These are phyloP conservation scores for Indicator indicator DNA, from an alignment of 2,113 vertebrate genomes.

Conservation along the genomic window DNA sequence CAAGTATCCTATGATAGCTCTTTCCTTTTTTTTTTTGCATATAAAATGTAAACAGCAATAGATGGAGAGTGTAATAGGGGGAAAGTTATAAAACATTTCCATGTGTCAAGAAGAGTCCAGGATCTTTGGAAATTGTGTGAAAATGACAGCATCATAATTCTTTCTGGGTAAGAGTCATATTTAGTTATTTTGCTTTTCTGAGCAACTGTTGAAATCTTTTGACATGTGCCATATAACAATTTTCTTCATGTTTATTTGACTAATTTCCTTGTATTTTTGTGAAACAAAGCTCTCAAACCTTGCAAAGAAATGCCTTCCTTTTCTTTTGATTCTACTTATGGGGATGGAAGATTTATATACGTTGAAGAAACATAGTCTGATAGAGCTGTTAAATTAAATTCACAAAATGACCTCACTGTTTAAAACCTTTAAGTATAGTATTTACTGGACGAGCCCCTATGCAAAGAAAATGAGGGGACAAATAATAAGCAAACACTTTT, in stretches of 20 bases:
- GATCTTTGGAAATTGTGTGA: neutral
- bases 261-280: neutral
- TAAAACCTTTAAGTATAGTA: neutral
- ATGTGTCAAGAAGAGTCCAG: neutral
- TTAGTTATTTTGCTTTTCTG: neutral
- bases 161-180: neutral
- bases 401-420: neutral
- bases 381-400: neutral
- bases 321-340: neutral
- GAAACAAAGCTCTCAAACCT: neutral
- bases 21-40: neutral
- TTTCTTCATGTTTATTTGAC: neutral
- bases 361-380: neutral
- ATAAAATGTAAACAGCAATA: neutral
- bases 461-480: neutral
- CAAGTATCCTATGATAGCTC: neutral
- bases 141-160: neutral
- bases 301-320: neutral
- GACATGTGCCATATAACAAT: neutral
- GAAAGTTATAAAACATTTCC: neutral
- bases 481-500: neutral
- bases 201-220: neutral
- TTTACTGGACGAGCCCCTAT: neutral
- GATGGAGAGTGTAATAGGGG: neutral
- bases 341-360: neutral